Base-by-base conservation (phyloP, 2,113 vertebrate genomes). In the Thalassarche chlororhynchos region DNA sequence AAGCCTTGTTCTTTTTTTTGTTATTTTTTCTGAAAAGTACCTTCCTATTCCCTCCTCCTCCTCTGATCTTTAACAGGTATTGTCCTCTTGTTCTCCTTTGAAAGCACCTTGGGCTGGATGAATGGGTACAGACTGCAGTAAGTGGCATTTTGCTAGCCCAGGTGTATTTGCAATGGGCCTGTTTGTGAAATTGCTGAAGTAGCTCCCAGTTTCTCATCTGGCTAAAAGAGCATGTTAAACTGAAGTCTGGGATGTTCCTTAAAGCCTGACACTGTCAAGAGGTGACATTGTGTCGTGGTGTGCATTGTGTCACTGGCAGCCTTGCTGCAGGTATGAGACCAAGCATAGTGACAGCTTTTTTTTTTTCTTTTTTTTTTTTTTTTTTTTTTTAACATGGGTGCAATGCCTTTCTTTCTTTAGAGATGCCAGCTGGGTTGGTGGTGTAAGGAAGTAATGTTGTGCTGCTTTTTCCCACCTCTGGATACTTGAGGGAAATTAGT, bases 1-100 rank as follows among this genome's bases (percentile, higher is more conserved):
- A 64, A 85, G 75, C 89, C 75, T 94, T 91, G 71, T 51, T 96
- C 51, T 46, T 95, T 81, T 83, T 89, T 77, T 83, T 76, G 84
- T 91, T 93, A 66, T 62, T 61, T 75, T 78, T 94, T 70, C 9
- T 60, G 62, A 34, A 74, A 80, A 91, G n/a, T 24, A 70, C 40
- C 25, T 89, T 93, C 38, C 13, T 87, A 8, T 25, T 90, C 64
- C 66, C 34, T 80, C 40, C 51, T 83, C 17, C n/a, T 83, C 24
- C n/a, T 44, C 85, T 91, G 77, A 91, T 70, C 36, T 46, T 66
- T 57, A 87, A 16, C 23, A 79, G 32, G 7, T 24, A 38, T 60
- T 78, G 29, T 18, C 54, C 54, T 52, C 72, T n/a, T 72, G 61
- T 82, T 75, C n/a, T 86, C 32, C 32, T 78, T 82, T 54, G 66